Conservation (phyloP, 2,888 invertebrate genomes). For the Rosalia funebris region DNA sequence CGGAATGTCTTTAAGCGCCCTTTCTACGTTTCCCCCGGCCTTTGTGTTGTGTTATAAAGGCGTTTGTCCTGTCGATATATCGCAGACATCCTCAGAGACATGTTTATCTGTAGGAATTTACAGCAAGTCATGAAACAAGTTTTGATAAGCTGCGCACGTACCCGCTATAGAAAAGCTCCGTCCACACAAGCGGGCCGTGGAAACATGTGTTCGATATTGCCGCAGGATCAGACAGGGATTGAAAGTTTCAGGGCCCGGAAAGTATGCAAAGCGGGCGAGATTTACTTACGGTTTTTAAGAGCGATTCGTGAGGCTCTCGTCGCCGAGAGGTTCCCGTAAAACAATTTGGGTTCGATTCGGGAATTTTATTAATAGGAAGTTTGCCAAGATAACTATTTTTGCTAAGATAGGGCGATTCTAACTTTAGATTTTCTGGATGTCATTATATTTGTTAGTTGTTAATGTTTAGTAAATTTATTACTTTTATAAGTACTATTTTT, state of each 20-base stretch:
- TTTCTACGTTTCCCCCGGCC: background rate
- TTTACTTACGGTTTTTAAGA: no score
- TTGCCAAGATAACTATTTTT: no score
- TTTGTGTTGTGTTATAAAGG: conserved; percentile 14
- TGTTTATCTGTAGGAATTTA: conserved; percentile 31
- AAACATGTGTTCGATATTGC: conserved; percentile 23
- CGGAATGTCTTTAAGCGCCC: background rate
- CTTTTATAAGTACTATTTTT: no score
- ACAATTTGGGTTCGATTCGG: no score
- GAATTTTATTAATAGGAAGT: no score
- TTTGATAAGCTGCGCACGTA: conserved; percentile 37
- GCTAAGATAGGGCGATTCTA: no score
- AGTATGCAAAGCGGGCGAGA: no score
- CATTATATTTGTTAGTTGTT: no score
- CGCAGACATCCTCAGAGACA: conserved; percentile 29
- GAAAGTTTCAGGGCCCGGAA: background rate
- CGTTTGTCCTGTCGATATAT: conserved; percentile 28
- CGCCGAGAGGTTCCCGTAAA: no score
- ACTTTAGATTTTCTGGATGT: no score
- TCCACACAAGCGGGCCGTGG: conserved; percentile 3
- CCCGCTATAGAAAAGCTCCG: conserved; percentile 31
- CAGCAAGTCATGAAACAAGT: conserved; percentile 27
- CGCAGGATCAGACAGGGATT: conserved; percentile 15
- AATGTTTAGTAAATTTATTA: no score
- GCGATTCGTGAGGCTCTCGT: no score